phyloP scores from a whole-genome alignment of 2,888 invertebrate species.

The Drosophila mimetica region DNA sequence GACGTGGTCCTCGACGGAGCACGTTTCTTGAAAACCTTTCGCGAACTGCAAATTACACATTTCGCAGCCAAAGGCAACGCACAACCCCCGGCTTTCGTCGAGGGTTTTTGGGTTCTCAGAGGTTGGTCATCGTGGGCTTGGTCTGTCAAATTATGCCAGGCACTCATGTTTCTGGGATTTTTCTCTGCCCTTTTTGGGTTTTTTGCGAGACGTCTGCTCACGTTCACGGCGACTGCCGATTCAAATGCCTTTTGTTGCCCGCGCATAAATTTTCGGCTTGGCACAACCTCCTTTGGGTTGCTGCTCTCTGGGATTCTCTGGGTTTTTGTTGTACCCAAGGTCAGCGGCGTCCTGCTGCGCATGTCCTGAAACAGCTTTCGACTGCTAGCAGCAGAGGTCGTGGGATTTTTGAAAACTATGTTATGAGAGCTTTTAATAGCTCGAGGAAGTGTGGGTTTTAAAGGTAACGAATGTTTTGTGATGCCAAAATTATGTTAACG shows the following conservation, averaged over 20 bases:
- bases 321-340: slow-evolving; percentile 51
- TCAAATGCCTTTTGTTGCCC: slow-evolving; percentile 55
- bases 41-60: slow-evolving; percentile 68
- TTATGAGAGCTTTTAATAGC: neutral
- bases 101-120: slow-evolving; percentile 61
- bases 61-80: slow-evolving; percentile 22
- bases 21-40: slow-evolving; percentile 49
- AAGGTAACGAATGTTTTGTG: neutral
- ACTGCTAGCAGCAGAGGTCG: neutral
- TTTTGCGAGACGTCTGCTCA: slow-evolving; percentile 15
- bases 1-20: slow-evolving; percentile 18
- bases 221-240: slow-evolving; percentile 32
- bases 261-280: slow-evolving; percentile 38
- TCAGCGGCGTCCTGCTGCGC: slow-evolving; percentile 57
- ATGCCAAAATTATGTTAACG: no score
- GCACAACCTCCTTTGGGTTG: slow-evolving; percentile 63
- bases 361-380: slow-evolving; percentile 57
- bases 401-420: slow-evolving; percentile 7
- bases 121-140: slow-evolving; percentile 28
- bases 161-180: slow-evolving; percentile 42
- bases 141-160: slow-evolving; percentile 48
- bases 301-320: slow-evolving; percentile 23
- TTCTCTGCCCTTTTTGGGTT: slow-evolving; percentile 27
- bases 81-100: slow-evolving; percentile 58
- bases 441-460: neutral